Base-by-base conservation (phyloP, 2,888 invertebrate species). In the Ectemnius cavifrons region DNA sequence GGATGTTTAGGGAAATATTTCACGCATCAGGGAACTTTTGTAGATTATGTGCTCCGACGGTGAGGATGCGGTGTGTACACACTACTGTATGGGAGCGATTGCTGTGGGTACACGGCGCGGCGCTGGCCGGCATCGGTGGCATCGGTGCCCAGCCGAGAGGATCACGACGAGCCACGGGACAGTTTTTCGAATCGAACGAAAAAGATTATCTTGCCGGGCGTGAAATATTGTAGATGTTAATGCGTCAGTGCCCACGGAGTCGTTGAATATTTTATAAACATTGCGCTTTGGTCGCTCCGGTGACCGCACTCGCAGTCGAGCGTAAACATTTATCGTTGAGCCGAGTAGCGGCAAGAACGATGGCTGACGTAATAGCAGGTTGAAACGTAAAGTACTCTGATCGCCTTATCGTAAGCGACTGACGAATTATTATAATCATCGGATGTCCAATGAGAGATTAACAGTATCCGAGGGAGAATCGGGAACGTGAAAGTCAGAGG, bases 1-100 rank as follows among this genome's bases (percentile, higher is more conserved):
- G 80, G 72, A 80, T 77, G 80, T 71, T 80, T 75, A 71, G 72
- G 61, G 64, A 71, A 80, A 80, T 80, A 80, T 80, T 80, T 80
- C 77, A 78, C 75, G 65, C 74, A 66, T 71, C 67, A 62, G 65
- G 61, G 74, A 56, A 80, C 74, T 75, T 72, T 71, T 71, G 65
- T 57, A 71, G 63, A 72, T 79, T 77, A 72, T 67, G 52, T 16
- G 37, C 37, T 37, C 37, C 37, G 37, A 11, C 37, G 37, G 37
- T 37, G 37, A 23, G n/a, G 14, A 14, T 37, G 28, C 37, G 13
- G 20, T 20, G 46, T 62, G 16, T 4, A 52, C 52, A n/a, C 52
- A 18, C 13, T 52, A 6, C 13, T 52, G 52, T 18, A n/a, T 18
- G 4, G 18, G 14, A 5, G 52, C 16, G 1, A 18, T 5, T 14